phyloP scores from a whole-genome alignment of 1,140 invertebrate species.

The Procambarus virginalis region DNA sequence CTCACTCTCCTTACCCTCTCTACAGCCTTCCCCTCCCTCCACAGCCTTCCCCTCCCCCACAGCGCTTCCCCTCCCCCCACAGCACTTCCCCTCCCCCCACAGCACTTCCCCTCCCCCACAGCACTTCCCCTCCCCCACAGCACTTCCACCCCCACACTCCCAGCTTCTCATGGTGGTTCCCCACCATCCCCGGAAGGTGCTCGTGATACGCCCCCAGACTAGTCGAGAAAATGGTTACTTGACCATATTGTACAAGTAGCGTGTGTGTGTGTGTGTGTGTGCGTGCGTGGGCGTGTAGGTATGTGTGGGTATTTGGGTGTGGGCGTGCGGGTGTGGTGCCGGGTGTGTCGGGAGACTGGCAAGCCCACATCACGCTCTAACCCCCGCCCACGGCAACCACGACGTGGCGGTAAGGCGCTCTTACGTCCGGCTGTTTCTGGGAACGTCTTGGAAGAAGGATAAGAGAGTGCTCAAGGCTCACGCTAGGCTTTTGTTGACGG shows the following conservation, averaged over 20 bases:
- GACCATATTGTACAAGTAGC: conserved; percentile 4
- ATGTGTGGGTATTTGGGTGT: not conserved
- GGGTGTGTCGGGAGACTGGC: not conserved
- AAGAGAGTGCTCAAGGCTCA: not conserved
- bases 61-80: not conserved
- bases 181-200: not conserved
- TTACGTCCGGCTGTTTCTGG: not conserved
- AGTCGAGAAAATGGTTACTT: not conserved
- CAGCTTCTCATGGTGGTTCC: not conserved
- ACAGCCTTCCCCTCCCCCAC: not conserved
- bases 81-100: too few species aligned
- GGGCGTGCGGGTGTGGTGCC: not conserved
- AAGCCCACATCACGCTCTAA: not conserved
- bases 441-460: not conserved
- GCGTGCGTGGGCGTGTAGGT: not conserved
- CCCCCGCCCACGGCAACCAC: not conserved
- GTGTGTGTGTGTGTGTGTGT: not conserved
- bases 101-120: not conserved
- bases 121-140: not conserved
- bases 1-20: not conserved
- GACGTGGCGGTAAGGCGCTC: not conserved
- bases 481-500: not conserved
- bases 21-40: not conserved
- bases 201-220: not conserved
- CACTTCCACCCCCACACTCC: not conserved